These are phyloP conservation scores for Enteromius trimaculatus DNA, from an alignment of 2,797 vertebrate species.

Conservation along the genomic window DNA sequence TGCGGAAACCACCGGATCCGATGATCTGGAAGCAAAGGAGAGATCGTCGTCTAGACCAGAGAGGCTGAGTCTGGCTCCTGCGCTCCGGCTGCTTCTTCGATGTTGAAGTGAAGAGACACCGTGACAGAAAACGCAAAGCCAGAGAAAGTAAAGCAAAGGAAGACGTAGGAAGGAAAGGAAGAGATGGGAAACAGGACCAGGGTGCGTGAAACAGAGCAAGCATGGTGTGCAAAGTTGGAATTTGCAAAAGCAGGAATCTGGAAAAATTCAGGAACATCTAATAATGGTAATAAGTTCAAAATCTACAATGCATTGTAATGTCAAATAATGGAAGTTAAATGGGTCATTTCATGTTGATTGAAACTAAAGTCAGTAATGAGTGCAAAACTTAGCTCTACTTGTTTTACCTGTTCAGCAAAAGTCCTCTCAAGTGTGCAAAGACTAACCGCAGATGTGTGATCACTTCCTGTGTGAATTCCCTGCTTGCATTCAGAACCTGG, in stretches of 20 bases:
- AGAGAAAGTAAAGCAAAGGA: background rate
- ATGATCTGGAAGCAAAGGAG: background rate
- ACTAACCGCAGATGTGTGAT: background rate
- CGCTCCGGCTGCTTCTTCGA: background rate
- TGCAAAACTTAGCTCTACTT: constrained; percentile 14
- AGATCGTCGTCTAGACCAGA: background rate
- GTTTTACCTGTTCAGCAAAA: constrained; percentile 54
- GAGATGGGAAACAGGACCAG: background rate
- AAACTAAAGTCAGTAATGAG: background rate
- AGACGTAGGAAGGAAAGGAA: background rate
- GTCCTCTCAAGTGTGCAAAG: constrained; percentile 9
- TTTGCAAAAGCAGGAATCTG: constrained; percentile 25
- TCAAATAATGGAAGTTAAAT: background rate
- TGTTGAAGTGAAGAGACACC: background rate
- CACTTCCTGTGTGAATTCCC: constrained; percentile 7
- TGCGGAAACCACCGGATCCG: background rate
- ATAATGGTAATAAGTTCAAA: background rate
- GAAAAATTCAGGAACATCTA: constrained; percentile 14
- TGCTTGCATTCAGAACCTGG: constrained; percentile 11
- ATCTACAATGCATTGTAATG: background rate
- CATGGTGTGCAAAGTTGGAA: background rate
- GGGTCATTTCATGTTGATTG: background rate
- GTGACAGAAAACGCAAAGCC: background rate
- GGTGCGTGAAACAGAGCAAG: background rate
- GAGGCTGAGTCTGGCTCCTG: background rate